Evolutionary conservation across 2,888 invertebrate species (phyloP), one percentile per base, ranked within the genome.

Genomic region (Bombylius discolor): DNA sequence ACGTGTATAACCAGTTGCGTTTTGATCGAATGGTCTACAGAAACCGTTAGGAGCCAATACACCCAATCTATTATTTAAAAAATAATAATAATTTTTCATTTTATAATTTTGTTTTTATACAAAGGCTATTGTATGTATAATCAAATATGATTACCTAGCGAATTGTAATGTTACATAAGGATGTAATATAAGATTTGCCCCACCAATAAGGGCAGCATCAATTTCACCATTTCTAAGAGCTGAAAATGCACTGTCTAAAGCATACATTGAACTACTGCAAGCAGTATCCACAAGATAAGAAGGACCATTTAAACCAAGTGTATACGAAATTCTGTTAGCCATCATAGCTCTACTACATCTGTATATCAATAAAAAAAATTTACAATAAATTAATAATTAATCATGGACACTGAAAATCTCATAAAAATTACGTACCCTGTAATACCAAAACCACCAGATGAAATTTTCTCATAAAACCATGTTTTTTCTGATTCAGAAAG

Each of bases 181-280:
- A 76, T 92, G 90, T 3, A 95, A 77, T 64, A 89, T 86, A 34
- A 97, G 73, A 69, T 89, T 92, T 23, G 86, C 80, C 0, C 93
- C 95, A 6, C 88, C 93, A 5, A 97, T 91, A 54, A 97, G 82
- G 0, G 95, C 96, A 0, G 85, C 79, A 59, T 97, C 94, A 66
- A 93, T 92, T 59, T 85, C 81, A 0, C 91, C 93, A 62, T 81
- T 81, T 44, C 87, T 77, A 49, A 94, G 82, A 0, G 88, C 81
- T 51, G 80, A 78, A 69, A 85, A 88, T 13, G 88, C 90, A 61
- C 86, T 85, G 65, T 95, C 91, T 56, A 96, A 62, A 0, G 94
- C 95, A 64, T 89, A 83, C 62, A 94, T 78, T 9, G 93, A 89
- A 55, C 95, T 95, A n/a, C 93, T 93, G 70, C 96, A 97, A 0